Base-by-base conservation (phyloP, 2,888 invertebrate genomes). In the Plagiodera versicolora region DNA sequence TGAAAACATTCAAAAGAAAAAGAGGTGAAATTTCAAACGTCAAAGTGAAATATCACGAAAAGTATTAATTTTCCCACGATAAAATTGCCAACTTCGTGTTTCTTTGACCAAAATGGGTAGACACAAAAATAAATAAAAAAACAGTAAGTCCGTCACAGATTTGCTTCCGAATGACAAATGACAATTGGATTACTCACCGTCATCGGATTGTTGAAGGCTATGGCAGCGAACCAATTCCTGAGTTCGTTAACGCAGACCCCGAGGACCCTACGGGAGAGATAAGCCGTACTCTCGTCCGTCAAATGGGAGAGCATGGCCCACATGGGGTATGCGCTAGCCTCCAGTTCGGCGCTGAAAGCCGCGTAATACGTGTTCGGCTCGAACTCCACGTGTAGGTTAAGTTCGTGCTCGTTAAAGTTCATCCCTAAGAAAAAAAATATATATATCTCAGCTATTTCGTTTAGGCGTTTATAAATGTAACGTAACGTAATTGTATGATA, bases 291-390 rank as follows among this genome's bases (percentile, higher is more conserved):
- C 8, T 86, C 84, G 74, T 89, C 90, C 63, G 88, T 86, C 32
- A 95, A 84, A 82, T 98, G 97, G 47, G 91, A 90, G 56, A 96
- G 90, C 60, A 98, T 86, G 11, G 95, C 94, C 97, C 97, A 98
- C 96, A 98, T 95, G 1, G 97, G 96, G 81, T 96, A 95, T 11
- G 97, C 95, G 73, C 95, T 95, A 19, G 96, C 95, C 82, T 98
- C 98, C 70, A 98, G 82, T 83, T 98, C 98, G 69, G 97, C 97
- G 63, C 95, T 95, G 83, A 98, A 98, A 28, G 98, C 96, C 49
- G 97, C 95, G 82, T 97, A 98, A 82, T 98, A 98, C 14, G 95
- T 94, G 68, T 94, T 95, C 46, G 96, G 95, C 81, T 98, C 98
- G 83, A 94, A 96, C 83, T 98, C 97, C 14, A 98, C 91, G 82